Conservation (phyloP, 2,113 vertebrate species). For the Nothocercus nigrocapillus region DNA sequence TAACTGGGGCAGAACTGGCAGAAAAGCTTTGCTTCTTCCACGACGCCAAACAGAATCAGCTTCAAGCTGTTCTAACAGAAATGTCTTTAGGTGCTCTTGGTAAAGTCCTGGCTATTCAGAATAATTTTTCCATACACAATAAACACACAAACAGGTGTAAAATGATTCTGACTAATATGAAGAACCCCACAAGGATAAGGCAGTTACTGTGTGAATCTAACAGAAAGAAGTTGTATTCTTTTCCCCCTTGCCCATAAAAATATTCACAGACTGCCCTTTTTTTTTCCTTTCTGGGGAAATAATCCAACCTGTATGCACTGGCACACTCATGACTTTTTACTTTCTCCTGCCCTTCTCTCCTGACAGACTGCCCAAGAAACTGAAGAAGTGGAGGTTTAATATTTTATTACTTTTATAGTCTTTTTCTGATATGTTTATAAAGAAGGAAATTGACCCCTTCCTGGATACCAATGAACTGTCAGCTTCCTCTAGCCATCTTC, state of each 20-base stretch:
- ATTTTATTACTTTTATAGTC: neutral
- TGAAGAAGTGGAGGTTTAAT: neutral
- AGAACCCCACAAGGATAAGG: neutral
- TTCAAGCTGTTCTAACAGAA: neutral
- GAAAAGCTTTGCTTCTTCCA: neutral
- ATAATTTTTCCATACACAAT: neutral
- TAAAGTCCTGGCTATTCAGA: neutral
- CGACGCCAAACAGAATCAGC: neutral
- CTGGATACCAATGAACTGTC: conserved; percentile 32
- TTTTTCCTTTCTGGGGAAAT: neutral
- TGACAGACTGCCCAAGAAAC: neutral
- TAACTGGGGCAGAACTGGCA: neutral
- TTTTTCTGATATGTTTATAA: conserved; percentile 20
- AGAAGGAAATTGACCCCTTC: conserved; percentile 18
- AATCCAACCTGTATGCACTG: neutral
- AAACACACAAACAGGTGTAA: neutral
- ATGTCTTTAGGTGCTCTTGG: neutral
- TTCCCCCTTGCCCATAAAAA: neutral
- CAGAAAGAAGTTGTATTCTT: neutral
- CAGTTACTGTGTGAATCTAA: neutral
- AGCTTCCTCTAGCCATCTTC: conserved; percentile 3
- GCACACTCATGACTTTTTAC: neutral
- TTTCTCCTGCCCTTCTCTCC: neutral
- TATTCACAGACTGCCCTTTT: neutral
- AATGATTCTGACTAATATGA: neutral